These are phyloP conservation scores for Bombylius major DNA, from an alignment of 2,888 invertebrate genomes.

Conservation along the genomic window DNA sequence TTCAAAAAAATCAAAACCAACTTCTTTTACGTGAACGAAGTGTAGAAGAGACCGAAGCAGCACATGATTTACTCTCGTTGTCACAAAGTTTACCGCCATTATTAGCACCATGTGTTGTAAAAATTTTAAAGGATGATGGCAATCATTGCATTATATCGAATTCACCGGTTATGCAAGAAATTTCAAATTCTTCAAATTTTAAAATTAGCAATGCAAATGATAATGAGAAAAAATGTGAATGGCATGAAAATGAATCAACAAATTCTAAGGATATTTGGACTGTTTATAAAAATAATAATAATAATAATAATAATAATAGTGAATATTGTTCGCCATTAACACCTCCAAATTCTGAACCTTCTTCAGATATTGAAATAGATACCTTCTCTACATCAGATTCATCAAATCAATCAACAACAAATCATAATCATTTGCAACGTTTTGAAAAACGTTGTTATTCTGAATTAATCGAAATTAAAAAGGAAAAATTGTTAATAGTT, in stretches of 20 bases:
- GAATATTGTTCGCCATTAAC: slow-evolving; percentile 44
- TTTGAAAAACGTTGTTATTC: background rate
- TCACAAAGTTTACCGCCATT: slow-evolving; percentile 66
- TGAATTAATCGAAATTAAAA: slow-evolving; percentile 9
- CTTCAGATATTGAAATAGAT: slow-evolving; percentile 55
- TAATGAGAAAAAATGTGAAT: background rate
- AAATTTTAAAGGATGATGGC: slow-evolving; percentile 41
- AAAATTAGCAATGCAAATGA: background rate
- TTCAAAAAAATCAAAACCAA: too few relatives aligned
- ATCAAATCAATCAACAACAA: slow-evolving; percentile 14
- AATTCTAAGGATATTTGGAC: too few relatives aligned
- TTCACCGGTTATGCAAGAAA: slow-evolving; percentile 33
- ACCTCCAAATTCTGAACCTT: slow-evolving; percentile 61
- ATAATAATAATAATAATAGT: slow-evolving; percentile 17
- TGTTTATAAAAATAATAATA: background rate
- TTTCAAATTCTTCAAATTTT: slow-evolving; percentile 21
- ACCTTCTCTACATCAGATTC: slow-evolving; percentile 29
- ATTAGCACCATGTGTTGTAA: slow-evolving; percentile 55
- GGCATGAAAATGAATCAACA: too few relatives aligned
- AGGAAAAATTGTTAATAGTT: slow-evolving; percentile 9
- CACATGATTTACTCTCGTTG: slow-evolving; percentile 65
- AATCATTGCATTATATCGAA: slow-evolving; percentile 10
- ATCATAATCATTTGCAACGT: slow-evolving; percentile 10
- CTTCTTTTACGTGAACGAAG: slow-evolving; percentile 42
- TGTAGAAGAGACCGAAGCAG: slow-evolving; percentile 79